Percentiles rank a stretch among this genome's conserved stretches.
Conservation (phyloP, 2,888 invertebrate species). For the Lypha dubia region DNA sequence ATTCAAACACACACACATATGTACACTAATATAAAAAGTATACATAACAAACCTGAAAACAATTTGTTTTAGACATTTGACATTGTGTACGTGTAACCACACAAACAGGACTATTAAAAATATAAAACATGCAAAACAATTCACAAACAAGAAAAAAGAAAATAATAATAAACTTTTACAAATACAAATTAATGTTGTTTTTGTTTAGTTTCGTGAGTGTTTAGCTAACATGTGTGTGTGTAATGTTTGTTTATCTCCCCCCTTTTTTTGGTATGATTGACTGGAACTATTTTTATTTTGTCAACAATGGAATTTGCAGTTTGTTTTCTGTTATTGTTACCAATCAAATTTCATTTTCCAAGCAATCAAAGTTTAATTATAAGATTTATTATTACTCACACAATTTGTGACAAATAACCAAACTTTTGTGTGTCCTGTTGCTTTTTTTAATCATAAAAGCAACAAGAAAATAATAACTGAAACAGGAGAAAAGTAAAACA, state of each 20-base stretch:
- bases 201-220: conserved; percentile 2
- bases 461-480: conserved; percentile 1
- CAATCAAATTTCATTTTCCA: conserved; percentile 69
- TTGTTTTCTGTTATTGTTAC: conserved; percentile 69
- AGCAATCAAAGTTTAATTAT: conserved; percentile 72
- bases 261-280: conserved; percentile 18
- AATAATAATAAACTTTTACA: conserved; percentile 51
- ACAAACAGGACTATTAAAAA: conserved; percentile 71
- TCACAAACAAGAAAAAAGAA: conserved; percentile 63
- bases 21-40: conserved; percentile 36
- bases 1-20: conserved; percentile 59
- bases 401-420: conserved; percentile 44
- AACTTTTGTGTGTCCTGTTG: conserved; percentile 26
- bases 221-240: neutral
- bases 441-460: neutral
- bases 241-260: neutral
- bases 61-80: conserved; percentile 70
- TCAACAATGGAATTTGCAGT: conserved; percentile 66
- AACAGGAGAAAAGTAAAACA: neutral
- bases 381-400: conserved; percentile 62
- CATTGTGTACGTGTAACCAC: conserved; percentile 70
- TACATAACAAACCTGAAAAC: conserved; percentile 59
- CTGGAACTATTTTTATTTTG: conserved; percentile 43
- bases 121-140: conserved; percentile 45
- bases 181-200: conserved; percentile 50